Evolutionary conservation across 2,888 invertebrate species (phyloP), one percentile per base, ranked within the genome.

Genomic region (Euzophera pinguis): DNA sequence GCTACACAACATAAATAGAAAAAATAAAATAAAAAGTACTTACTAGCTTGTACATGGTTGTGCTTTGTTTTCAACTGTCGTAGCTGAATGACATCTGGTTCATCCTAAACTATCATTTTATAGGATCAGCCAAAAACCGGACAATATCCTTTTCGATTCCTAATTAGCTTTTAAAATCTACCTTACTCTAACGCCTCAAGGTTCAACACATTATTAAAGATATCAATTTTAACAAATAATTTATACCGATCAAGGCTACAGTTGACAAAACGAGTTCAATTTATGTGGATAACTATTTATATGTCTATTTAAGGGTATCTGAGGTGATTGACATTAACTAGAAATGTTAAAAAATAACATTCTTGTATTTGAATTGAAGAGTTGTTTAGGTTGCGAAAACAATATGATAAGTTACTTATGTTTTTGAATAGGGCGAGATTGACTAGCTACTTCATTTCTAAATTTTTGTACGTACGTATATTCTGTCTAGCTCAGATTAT

Each of bases 11-110:
- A 34, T 34, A 34, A 34, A 10, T n/a, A n/a, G 3, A 43, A 27
- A n/a, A 43, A 22, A 22, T 22, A 22, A 22, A 39, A 7, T n/a
- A 32, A 17, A 8, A 14, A 3, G 16, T 17, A 56, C 58, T 59
- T 37, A 59, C 58, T 47, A 56, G 43, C 48, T 59, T 59, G 50
- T 49, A 56, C 58, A 59, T 59, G 52, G 22, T 56, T 50, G 55
- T 51, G 51, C 13, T 43, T 35, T 27, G 51, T 43, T 50, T 22
- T 9, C 42, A 42, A 42, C 43, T 43, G 37, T 51, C 43, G 51
- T 17, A 51, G 51, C 43, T 43, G 51, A 51, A 51, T 51, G 42
- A 51, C 43, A 43, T 37, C 17, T n/a, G 10, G 37, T 13, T 51
- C 51, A 43, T 51, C 51, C 43, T 34, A 51, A 35, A 22, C 43